phyloP scores from a whole-genome alignment of 2,888 invertebrate species.

The Drosophila trichaetosa region DNA sequence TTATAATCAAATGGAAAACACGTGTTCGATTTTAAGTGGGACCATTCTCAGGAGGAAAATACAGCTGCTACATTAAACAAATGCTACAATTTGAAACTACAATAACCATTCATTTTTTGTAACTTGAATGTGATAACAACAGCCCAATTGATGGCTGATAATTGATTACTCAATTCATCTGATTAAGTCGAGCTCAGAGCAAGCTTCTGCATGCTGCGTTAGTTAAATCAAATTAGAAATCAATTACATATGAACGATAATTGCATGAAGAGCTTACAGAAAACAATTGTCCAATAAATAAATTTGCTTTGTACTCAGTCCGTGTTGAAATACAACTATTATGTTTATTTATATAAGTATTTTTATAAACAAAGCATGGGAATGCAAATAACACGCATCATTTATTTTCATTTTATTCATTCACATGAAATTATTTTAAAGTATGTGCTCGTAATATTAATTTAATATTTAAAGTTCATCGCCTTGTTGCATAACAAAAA shows the following conservation, averaged over 20 bases:
- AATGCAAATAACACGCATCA: neutral
- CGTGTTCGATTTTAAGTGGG: neutral
- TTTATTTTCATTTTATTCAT: neutral
- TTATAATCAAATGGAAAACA: slow-evolving; percentile 25
- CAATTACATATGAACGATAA: neutral
- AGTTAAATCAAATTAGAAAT: neutral
- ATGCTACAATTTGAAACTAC: neutral
- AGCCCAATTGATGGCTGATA: neutral
- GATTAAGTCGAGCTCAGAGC: neutral
- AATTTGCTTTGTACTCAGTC: neutral
- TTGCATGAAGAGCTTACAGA: neutral
- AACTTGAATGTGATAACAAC: neutral
- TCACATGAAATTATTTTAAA: neutral
- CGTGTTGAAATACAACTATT: neutral
- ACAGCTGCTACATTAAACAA: neutral
- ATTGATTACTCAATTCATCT: neutral
- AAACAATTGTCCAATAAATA: neutral
- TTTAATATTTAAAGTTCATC: neutral
- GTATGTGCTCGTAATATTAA: neutral
- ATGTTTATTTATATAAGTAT: neutral
- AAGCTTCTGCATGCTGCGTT: neutral
- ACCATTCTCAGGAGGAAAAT: neutral
- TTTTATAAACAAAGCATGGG: neutral
- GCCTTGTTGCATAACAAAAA: neutral
- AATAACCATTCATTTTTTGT: neutral